Evolutionary conservation across 2,113 vertebrate genomes (phyloP), one percentile per base, ranked within the genome.

Genomic region (Chrysochloris asiatica): DNA sequence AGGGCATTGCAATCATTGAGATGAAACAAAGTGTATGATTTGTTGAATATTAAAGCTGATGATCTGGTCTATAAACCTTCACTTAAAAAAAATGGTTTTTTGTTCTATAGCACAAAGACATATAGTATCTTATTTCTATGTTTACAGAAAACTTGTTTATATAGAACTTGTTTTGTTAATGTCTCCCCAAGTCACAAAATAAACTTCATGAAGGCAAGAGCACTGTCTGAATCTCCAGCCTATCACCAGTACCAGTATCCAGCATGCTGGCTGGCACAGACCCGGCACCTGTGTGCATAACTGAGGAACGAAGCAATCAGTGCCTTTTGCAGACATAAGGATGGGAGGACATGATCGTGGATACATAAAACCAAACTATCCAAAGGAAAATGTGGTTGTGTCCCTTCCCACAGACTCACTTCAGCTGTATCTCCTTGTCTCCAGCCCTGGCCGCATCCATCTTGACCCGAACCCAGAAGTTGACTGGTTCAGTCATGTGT

Each of bases 401-500:
- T n/a, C 24, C 36, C 61, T 47, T 17, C 75, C 56, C 4, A 54
- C 11, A 41, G 69, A 93, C 95, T 97, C 92, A 99, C 99, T 98
- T 97, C 41, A 99, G 96, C 67, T 97, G 97, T 3, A 98, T 92
- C 43, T 98, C 98, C 54, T 98, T 98, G 0, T 97, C 95, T 8
- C 98, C 98, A 10, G 96, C 97, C n/a, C 94, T 98, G 0, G 95
- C 97, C 0, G 98, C 98, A 1, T 99, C 99, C 0, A 94, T 97
- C 94, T 99, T 99, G 38, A 98, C 97, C 84, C 98, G 98, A 77
- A 98, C 98, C 99, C 99, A 99, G 77, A 98, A 96, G 4, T 97
- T 97, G 16, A 99, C 92, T 0, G 99, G 98, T 86, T 99, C 98
- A 1, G 94, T 65, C 97, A 99, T 98, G 76, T 98, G 97, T 81